phyloP scores from a whole-genome alignment of 2,888 invertebrate genomes.

The Polydesmus complanatus region DNA sequence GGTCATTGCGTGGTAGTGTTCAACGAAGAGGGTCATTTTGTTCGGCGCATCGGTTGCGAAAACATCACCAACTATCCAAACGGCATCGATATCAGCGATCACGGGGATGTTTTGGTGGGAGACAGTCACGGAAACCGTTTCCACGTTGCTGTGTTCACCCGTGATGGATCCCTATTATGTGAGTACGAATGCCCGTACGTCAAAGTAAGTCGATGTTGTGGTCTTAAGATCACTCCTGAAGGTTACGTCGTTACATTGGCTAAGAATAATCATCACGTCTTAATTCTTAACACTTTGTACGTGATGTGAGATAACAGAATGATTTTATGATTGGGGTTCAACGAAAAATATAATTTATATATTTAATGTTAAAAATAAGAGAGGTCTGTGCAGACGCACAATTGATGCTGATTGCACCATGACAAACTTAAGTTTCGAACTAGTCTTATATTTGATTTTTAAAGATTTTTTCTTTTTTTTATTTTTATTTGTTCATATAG shows the following conservation, averaged over 20 bases:
- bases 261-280: constrained; percentile 97
- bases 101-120: constrained; percentile 89
- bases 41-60: constrained; percentile 87
- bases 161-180: constrained; percentile 69
- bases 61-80: constrained; percentile 94
- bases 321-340: neutral
- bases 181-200: constrained; percentile 96
- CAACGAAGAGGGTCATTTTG: constrained; percentile 77
- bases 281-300: constrained; percentile 86
- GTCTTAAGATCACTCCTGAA: constrained; percentile 90
- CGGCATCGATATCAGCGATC: constrained; percentile 94
- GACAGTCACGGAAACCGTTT: constrained; percentile 96
- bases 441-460: neutral
- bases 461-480: neutral
- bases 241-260: constrained; percentile 92
- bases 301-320: constrained; percentile 47
- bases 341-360: neutral
- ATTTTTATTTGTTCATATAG: neutral
- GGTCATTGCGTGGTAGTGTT: constrained; percentile 95
- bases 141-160: constrained; percentile 88
- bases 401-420: neutral
- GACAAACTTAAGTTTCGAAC: neutral
- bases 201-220: constrained; percentile 95
- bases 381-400: neutral
- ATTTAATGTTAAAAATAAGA: neutral